phyloP scores from a whole-genome alignment of 2,113 vertebrate species.

The Lophochroa leadbeateri region DNA sequence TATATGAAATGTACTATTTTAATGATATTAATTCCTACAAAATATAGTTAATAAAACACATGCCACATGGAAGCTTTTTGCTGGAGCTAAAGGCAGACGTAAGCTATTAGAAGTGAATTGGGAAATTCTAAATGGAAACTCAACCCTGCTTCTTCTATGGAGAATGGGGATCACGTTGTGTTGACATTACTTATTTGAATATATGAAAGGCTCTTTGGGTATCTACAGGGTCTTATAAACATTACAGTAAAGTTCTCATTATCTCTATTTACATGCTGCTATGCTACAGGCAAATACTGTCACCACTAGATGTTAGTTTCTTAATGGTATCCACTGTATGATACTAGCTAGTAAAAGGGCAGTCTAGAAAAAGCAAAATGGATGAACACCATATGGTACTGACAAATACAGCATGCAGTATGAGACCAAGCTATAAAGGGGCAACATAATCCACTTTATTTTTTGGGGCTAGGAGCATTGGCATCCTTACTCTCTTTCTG shows the following conservation, averaged over 20 bases:
- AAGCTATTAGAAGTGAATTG: constrained; percentile 28
- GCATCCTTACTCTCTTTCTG: background rate
- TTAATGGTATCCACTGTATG: background rate
- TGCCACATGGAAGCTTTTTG: constrained; percentile 24
- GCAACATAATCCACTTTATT: background rate
- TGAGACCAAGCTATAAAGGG: background rate
- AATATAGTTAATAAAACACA: constrained; percentile 63
- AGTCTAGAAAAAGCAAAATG: background rate
- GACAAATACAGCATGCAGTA: background rate
- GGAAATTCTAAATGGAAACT: background rate
- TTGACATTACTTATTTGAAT: constrained; percentile 1
- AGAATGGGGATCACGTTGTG: background rate
- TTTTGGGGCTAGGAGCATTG: background rate
- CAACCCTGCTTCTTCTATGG: background rate
- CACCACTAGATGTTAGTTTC: background rate
- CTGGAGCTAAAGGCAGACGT: constrained; percentile 46
- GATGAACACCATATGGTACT: background rate
- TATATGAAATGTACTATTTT: constrained; percentile 54
- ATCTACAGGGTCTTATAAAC: background rate
- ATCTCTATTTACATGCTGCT: background rate
- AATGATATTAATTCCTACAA: constrained; percentile 54
- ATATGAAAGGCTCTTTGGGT: background rate
- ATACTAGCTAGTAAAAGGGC: background rate
- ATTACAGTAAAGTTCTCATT: background rate
- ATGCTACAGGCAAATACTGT: background rate